Evolutionary conservation across 2,113 vertebrate genomes (phyloP).

Genomic region (Orcinus orca): DNA sequence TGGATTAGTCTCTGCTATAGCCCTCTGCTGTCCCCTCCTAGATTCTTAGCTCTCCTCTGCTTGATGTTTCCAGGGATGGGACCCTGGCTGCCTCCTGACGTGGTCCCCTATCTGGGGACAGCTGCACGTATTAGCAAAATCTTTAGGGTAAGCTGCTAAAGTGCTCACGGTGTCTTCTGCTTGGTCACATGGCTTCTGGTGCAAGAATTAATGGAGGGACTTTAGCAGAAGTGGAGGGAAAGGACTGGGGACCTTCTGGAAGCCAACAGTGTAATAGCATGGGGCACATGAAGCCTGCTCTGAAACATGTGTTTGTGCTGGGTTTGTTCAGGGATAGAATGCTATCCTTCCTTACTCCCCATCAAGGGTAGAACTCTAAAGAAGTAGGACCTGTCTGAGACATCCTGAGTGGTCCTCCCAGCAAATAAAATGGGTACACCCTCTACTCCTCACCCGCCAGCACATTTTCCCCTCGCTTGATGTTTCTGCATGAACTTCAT

Average conservation of each 20-base stretch:
- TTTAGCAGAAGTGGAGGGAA: not conserved
- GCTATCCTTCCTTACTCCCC: too few relatives aligned
- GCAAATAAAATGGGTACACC: not conserved
- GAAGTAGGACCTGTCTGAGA: not conserved
- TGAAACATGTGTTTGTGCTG: not conserved
- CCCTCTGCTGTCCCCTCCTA: not conserved
- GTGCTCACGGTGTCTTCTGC: not conserved
- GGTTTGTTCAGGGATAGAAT: not conserved
- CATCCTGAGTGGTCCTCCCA: not conserved
- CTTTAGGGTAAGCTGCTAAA: not conserved
- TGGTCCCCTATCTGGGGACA: not conserved
- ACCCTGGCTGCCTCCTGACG: not conserved
- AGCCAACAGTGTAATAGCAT: not conserved
- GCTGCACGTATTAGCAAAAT: not conserved
- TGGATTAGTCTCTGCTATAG: not conserved
- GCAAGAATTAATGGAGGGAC: not conserved
- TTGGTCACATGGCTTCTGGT: not conserved
- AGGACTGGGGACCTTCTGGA: not conserved
- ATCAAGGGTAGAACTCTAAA: not conserved
- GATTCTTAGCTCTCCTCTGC: not conserved
- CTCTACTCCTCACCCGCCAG: not conserved
- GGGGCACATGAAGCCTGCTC: not conserved
- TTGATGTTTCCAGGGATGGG: not conserved
- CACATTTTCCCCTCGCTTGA: fast-evolving
- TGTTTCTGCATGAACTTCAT: not conserved